Percentiles rank a stretch among this genome's conserved stretches.
Conservation (phyloP, 2,113 vertebrate genomes). For the Sinocyclocheilus maitianheensis region DNA sequence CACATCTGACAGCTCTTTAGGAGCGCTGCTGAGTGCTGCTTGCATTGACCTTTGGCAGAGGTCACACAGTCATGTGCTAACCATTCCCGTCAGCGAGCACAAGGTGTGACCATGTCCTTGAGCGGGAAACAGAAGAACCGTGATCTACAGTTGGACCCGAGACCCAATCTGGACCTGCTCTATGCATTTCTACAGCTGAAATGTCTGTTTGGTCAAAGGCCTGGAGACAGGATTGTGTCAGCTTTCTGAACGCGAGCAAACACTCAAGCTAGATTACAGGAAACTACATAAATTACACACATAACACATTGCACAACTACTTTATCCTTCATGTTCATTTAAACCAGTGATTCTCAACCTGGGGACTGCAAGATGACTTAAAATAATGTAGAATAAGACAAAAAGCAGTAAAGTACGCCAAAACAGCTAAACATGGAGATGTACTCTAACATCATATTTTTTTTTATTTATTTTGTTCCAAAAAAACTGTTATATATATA, state of each 20-base stretch:
- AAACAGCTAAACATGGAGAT: not conserved
- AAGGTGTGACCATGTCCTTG: not conserved
- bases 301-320: not conserved
- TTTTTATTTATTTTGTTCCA: not conserved
- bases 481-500: too few species aligned
- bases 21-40: not conserved
- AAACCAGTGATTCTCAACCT: not conserved
- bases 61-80: not conserved
- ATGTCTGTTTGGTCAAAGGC: not conserved
- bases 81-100: not conserved
- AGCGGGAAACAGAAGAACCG: not conserved
- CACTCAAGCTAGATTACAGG: not conserved
- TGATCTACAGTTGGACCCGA: not conserved
- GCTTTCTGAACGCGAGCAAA: not conserved
- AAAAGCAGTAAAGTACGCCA: not conserved
- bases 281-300: not conserved
- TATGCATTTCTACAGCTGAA: not conserved
- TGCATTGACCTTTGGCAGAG: conserved; percentile 1
- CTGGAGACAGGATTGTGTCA: not conserved
- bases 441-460: not conserved
- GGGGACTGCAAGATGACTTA: not conserved
- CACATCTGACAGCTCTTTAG: conserved; percentile 3
- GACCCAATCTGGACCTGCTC: not conserved
- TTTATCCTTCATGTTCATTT: not conserved
- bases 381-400: not conserved